Percentiles rank a stretch among this genome's conserved stretches.
phyloP scores from a whole-genome alignment of 2,113 vertebrate species.

The Leptobrachium ailaonicum region DNA sequence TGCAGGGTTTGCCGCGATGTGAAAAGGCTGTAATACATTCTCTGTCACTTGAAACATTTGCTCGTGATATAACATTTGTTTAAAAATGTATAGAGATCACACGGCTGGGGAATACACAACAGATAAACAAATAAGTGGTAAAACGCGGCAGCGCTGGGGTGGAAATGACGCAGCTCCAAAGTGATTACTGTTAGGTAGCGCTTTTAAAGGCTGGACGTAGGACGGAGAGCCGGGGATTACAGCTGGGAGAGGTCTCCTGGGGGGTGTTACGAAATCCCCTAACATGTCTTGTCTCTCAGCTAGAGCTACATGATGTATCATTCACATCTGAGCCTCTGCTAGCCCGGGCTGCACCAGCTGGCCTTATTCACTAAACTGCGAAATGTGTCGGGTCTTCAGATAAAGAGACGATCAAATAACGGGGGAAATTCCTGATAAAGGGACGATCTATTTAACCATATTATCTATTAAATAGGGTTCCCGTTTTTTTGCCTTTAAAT shows the following conservation, averaged over 20 bases:
- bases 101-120: slow-evolving; percentile 36
- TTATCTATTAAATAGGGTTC: no score
- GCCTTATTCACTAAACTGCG: no score
- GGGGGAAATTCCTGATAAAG: no score
- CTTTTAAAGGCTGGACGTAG: slow-evolving; percentile 10
- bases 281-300: no score
- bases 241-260: not conserved
- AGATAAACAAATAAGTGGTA: slow-evolving; percentile 41
- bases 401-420: no score
- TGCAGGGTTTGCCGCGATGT: slow-evolving; percentile 7
- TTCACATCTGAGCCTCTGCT: no score
- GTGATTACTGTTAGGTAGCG: slow-evolving; percentile 20
- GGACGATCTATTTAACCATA: no score
- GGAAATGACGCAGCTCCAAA: slow-evolving; percentile 18
- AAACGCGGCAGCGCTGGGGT: not conserved
- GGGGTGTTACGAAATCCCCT: not conserved
- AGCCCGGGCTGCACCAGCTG: no score
- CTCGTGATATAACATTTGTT: slow-evolving; percentile 26
- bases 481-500: no score
- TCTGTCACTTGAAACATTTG: slow-evolving; percentile 31
- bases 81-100: slow-evolving; percentile 32
- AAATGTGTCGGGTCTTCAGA: no score
- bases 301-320: no score
- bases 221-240: not conserved
- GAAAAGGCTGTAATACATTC: slow-evolving; percentile 23